phyloP scores from a whole-genome alignment of 64 coral and sea anemone genomes.

The Platygyra sinensis region DNA sequence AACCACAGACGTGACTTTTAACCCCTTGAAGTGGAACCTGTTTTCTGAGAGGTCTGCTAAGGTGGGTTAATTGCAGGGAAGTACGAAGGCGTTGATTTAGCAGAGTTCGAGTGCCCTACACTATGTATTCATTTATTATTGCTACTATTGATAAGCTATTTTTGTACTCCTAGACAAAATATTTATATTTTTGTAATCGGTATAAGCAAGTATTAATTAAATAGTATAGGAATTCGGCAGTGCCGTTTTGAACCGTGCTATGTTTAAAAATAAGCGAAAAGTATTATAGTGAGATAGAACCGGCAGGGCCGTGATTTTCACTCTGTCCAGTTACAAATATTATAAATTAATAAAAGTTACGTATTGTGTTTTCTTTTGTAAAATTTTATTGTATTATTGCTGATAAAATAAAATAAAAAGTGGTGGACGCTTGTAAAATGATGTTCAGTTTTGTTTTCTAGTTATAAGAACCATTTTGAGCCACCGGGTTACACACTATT shows the following conservation, averaged over 20 bases:
- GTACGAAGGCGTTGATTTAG: not conserved
- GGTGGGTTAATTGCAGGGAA: no score
- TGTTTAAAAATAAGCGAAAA: not conserved
- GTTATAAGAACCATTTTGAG: no score
- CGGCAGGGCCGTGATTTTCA: not conserved
- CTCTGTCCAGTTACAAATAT: not conserved
- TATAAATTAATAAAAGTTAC: not conserved
- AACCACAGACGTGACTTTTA: no score
- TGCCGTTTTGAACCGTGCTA: not conserved
- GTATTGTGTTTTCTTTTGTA: not conserved
- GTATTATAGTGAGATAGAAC: not conserved
- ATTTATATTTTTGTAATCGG: conserved; percentile 8
- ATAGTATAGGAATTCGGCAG: not conserved
- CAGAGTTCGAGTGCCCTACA: no score
- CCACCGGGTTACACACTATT: no score
- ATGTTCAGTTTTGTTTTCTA: no score
- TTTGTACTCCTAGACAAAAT: not conserved
- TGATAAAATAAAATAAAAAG: no score
- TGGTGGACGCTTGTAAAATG: no score
- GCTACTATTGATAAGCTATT: not conserved
- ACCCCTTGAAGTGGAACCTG: no score
- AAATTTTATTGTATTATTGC: not conserved
- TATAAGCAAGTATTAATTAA: not conserved
- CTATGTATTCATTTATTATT: no score
- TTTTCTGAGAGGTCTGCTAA: no score